Evolutionary conservation across 2,888 invertebrate species (phyloP).

Genomic region (Heteromurus nitidus): DNA sequence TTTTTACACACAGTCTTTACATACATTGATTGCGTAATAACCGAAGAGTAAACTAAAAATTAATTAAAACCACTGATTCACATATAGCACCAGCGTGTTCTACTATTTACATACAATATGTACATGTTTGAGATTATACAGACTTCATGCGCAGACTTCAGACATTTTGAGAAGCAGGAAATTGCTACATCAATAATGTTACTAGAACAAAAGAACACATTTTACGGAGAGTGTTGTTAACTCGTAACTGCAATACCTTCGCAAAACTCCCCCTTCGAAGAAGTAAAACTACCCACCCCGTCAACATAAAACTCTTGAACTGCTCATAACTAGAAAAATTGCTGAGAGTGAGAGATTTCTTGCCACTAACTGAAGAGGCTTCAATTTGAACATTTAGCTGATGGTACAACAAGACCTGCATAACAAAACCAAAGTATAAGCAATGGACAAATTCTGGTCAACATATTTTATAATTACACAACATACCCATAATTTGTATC

Average conservation of each 20-base stretch:
- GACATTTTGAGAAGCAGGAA: neutral
- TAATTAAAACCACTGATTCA: constrained; percentile 30
- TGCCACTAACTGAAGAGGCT: constrained; percentile 9
- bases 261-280: too few species aligned
- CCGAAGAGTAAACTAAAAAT: neutral
- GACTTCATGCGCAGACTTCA: constrained; percentile 24
- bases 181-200: neutral
- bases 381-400: constrained; percentile 61
- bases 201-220: constrained; percentile 34
- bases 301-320: too few species aligned
- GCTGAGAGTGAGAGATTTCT: constrained; percentile 54
- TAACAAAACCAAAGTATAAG: neutral
- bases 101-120: constrained; percentile 4
- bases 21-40: constrained; percentile 29
- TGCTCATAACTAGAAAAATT: constrained; percentile 20
- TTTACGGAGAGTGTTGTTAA: neutral
- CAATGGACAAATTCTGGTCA: too few species aligned
- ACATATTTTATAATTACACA: too few species aligned
- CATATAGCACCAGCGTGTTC: constrained; percentile 27
- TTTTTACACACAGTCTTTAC: constrained; percentile 32
- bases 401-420: constrained; percentile 55
- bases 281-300: too few species aligned
- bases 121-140: neutral
- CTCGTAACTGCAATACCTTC: neutral
- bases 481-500: neutral